A percentile compares a stretch with the other conserved stretches of the same genome.
Conservation (phyloP, 2,888 invertebrate genomes). For the Apeira syringaria region DNA sequence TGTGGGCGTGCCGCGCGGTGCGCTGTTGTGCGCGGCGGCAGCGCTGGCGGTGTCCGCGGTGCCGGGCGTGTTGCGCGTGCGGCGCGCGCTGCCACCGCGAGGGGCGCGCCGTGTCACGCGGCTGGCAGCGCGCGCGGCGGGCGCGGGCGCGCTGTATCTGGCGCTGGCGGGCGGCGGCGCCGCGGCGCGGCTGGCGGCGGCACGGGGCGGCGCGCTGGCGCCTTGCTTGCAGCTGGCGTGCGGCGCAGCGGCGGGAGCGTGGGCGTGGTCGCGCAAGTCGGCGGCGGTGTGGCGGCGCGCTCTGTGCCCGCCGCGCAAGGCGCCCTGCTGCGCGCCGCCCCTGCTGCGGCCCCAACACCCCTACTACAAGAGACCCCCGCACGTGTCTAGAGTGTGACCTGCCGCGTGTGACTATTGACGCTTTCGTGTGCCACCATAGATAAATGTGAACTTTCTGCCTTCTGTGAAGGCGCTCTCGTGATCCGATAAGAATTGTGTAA, state of each 20-base stretch:
- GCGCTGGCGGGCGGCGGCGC: slow-evolving; percentile 88
- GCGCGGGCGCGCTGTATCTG: slow-evolving; percentile 91
- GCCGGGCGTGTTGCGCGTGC: slow-evolving; percentile 89
- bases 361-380: slow-evolving; percentile 70
- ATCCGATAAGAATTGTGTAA: slow-evolving; percentile 64
- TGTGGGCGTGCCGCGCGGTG: slow-evolving; percentile 84
- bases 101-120: slow-evolving; percentile 89
- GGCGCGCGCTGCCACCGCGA: slow-evolving; percentile 75
- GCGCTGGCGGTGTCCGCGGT: slow-evolving; percentile 89
- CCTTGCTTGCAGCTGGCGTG: slow-evolving; percentile 88
- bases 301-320: slow-evolving; percentile 73
- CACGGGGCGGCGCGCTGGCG: slow-evolving; percentile 86
- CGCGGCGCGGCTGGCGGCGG: slow-evolving; percentile 86
- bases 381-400: slow-evolving; percentile 69
- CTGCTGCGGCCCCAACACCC: slow-evolving; percentile 62
- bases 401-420: neutral
- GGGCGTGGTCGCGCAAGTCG: slow-evolving; percentile 84
- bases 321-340: slow-evolving; percentile 64
- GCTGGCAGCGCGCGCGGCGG: slow-evolving; percentile 89
- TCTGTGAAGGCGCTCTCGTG: slow-evolving; percentile 77
- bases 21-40: slow-evolving; percentile 87
- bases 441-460: slow-evolving; percentile 56
- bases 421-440: slow-evolving; percentile 29
- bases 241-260: slow-evolving; percentile 83
- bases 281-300: slow-evolving; percentile 86